Conservation (phyloP, 92 coral and sea anemone genomes). For the Epizoanthus illoricatus region DNA sequence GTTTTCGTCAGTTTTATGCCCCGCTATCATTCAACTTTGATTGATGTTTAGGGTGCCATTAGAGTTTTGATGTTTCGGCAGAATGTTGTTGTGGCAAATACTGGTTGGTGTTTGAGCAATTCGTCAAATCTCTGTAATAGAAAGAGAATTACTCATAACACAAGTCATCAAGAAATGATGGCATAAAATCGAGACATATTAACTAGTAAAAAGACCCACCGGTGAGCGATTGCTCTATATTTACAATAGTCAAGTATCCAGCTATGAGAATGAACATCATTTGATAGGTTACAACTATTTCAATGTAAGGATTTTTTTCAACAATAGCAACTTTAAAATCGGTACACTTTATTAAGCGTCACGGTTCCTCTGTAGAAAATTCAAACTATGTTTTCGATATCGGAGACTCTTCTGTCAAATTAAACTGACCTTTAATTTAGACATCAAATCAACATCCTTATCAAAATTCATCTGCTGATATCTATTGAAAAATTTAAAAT, state of each 20-base stretch:
- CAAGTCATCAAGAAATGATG: slow-evolving; percentile 34
- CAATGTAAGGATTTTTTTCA: background rate
- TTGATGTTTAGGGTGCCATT: slow-evolving; percentile 37
- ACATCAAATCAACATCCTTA: slow-evolving; percentile 2
- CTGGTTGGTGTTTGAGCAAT: slow-evolving; percentile 28
- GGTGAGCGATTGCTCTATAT: slow-evolving; percentile 35
- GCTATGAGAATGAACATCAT: slow-evolving; percentile 15
- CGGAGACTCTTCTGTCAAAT: background rate
- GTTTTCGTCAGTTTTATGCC: background rate
- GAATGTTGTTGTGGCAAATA: slow-evolving; percentile 20
- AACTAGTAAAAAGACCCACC: slow-evolving; percentile 56
- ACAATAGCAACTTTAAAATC: background rate
- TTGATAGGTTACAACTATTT: background rate
- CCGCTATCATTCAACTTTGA: slow-evolving; percentile 19
- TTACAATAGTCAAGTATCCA: slow-evolving; percentile 8
- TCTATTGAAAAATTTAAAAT: slow-evolving; percentile 5
- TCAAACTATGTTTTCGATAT: background rate
- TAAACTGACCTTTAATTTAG: background rate
- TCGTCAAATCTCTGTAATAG: slow-evolving; percentile 36
- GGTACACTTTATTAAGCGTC: background rate
- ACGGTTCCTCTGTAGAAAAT: background rate
- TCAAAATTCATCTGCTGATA: slow-evolving; percentile 20
- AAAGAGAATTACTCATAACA: slow-evolving; percentile 34
- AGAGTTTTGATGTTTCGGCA: slow-evolving; percentile 32
- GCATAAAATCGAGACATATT: slow-evolving; percentile 51